Evolutionary conservation across 2,888 invertebrate genomes (phyloP), one percentile per base, ranked within the genome.

Genomic region (Harpalus rubripes): DNA sequence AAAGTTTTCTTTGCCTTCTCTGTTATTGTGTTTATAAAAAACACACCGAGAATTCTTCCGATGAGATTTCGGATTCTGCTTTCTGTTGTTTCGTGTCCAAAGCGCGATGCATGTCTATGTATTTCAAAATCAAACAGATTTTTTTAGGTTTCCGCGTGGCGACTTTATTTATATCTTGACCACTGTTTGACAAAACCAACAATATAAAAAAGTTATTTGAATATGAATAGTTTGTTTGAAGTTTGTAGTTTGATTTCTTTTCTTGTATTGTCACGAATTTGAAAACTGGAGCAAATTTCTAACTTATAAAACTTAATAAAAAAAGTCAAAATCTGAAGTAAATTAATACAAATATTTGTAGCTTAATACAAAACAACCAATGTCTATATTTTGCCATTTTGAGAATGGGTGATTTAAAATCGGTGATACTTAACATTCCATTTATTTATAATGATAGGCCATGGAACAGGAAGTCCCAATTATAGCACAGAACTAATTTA

Each of bases 11-110:
- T 83, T 76, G 58, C 74, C 74, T 58, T 74, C 82, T 76, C 61
- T 76, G 83, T 83, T 83, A 83, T 83, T 83, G 83, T 83, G 59
- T 83, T 76, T 83, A 22, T 59, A 83, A 83, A 76, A 83, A 83
- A 74, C 52, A 52, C 22, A 74, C 44, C 72, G n/a, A 59, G 58
- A 78, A 74, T 83, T 83, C 76, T 83, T 83, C 61, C 76, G 61
- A 76, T 76, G 83, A 39, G 58, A 74, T 83, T 76, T 83, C 59
- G 6, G 22, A 72, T 81, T 56, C 68, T 52, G 52, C 18, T 22
- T 44, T 74, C 74, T 10, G 7, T 52, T 52, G 18, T 74, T 59
- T 18, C 59, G 32, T 12, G 58, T 26, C 15, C 58, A n/a, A 8
- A 12, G 76, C 22, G 26, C 8, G 22, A 8, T 22, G 22, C 22